Evolutionary conservation across 23 tunicate genomes (phyloP).

Genomic region (Ciona savignyi): DNA sequence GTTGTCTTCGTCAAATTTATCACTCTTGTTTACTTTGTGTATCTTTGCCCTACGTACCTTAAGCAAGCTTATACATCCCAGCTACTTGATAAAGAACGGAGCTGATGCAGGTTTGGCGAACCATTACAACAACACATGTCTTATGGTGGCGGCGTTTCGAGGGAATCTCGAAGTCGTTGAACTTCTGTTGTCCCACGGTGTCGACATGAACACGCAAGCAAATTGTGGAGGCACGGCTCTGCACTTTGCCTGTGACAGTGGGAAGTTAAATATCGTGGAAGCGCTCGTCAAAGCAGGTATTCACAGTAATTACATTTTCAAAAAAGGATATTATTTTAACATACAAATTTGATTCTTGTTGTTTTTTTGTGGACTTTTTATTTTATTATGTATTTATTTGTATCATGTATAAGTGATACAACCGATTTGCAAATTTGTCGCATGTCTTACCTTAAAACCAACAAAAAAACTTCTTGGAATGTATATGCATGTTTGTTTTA

Average conservation of each 20-base stretch:
- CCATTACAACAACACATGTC: constrained; percentile 75
- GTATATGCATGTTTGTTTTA: no score
- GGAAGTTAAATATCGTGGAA: constrained; percentile 26
- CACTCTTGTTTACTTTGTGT: neutral
- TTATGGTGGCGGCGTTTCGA: constrained; percentile 80
- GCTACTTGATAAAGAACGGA: constrained; percentile 63
- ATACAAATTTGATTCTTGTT: no score
- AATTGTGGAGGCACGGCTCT: constrained; percentile 64
- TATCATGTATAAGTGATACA: no score
- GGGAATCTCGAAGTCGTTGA: constrained; percentile 65
- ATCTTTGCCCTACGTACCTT: neutral
- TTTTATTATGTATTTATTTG: no score
- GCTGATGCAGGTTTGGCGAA: constrained; percentile 74
- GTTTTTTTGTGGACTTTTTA: no score
- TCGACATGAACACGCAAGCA: constrained; percentile 39
- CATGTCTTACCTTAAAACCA: no score
- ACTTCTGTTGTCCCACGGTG: constrained; percentile 24
- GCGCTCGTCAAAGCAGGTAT: constrained; percentile 19
- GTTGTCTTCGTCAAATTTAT: no score
- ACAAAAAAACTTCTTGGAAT: no score
- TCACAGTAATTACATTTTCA: no score
- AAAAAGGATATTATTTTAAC: no score
- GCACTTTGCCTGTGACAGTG: constrained; percentile 67
- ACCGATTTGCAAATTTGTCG: no score
- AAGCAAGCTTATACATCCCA: neutral